Conservation (phyloP, 2,888 invertebrate genomes). For the Incurvaria masculella region DNA sequence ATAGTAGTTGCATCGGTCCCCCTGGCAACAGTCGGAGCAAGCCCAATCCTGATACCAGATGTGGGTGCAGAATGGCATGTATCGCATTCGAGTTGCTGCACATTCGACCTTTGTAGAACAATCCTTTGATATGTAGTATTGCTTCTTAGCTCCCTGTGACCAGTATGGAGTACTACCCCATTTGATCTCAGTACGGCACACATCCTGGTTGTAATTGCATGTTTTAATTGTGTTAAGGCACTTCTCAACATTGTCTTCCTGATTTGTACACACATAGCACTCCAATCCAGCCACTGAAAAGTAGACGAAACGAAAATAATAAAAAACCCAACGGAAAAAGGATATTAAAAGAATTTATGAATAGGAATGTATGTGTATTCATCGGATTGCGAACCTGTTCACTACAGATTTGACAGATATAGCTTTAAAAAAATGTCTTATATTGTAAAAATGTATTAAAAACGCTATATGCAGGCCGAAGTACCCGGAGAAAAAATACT, state of each 20-base stretch:
- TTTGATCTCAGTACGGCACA: slow-evolving; percentile 83
- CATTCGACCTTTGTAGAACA: slow-evolving; percentile 84
- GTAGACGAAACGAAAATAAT: too few relatives aligned
- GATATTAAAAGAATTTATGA: too few relatives aligned
- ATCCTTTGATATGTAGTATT: slow-evolving; percentile 88
- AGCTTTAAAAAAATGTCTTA: too few relatives aligned
- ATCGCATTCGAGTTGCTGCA: slow-evolving; percentile 63
- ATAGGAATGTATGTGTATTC: too few relatives aligned
- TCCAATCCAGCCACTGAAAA: slow-evolving; percentile 69
- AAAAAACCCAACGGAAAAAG: too few relatives aligned
- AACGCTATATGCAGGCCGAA: too few relatives aligned
- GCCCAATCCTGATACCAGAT: slow-evolving; percentile 98
- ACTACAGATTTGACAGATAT: too few relatives aligned
- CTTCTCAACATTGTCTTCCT: slow-evolving; percentile 90
- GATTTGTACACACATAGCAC: slow-evolving; percentile 93
- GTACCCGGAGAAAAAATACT: too few relatives aligned
- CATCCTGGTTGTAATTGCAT: slow-evolving; percentile 83
- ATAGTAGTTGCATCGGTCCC: slow-evolving; percentile 94
- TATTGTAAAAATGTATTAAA: too few relatives aligned
- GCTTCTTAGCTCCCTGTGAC: slow-evolving; percentile 89
- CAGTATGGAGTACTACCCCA: slow-evolving; percentile 98
- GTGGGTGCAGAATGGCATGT: slow-evolving; percentile 79
- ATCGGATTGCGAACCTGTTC: too few relatives aligned
- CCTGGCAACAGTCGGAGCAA: slow-evolving; percentile 93
- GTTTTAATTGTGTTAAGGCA: slow-evolving; percentile 89